Evolutionary conservation across 2,888 invertebrate species (phyloP).

Genomic region (Hypolimnas misippus): DNA sequence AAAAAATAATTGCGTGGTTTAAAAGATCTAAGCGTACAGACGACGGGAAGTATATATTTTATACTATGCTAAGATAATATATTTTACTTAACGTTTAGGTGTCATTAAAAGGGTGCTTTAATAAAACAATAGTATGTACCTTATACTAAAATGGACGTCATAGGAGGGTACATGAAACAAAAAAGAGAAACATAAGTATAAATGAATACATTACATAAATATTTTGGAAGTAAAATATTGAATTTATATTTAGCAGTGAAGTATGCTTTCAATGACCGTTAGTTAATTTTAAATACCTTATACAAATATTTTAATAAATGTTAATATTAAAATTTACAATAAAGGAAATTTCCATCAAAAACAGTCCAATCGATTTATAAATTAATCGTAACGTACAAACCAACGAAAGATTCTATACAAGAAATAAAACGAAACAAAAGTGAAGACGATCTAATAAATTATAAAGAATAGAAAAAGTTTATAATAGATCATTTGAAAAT

Average conservation of each 20-base stretch:
- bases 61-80: not conserved
- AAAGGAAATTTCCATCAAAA: no score
- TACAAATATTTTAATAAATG: no score
- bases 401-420: not conserved
- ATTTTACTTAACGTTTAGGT: not conserved
- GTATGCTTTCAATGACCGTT: no score
- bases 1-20: not conserved
- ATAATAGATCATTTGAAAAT: conserved; percentile 25
- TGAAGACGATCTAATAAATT: not conserved
- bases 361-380: no score
- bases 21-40: no score
- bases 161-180: conserved; percentile 79
- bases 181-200: conserved; percentile 48
- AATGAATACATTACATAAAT: conserved; percentile 22
- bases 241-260: no score
- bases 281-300: no score
- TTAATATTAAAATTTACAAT: no score
- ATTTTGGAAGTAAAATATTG: no score
- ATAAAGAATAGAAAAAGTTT: not conserved
- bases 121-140: conserved; percentile 61
- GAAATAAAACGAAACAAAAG: not conserved
- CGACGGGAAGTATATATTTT: no score
- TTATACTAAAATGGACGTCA: conserved; percentile 75
- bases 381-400: not conserved
- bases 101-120: not conserved